Base-by-base conservation (phyloP, 2,797 vertebrate genomes). In the Caiman crocodilus region DNA sequence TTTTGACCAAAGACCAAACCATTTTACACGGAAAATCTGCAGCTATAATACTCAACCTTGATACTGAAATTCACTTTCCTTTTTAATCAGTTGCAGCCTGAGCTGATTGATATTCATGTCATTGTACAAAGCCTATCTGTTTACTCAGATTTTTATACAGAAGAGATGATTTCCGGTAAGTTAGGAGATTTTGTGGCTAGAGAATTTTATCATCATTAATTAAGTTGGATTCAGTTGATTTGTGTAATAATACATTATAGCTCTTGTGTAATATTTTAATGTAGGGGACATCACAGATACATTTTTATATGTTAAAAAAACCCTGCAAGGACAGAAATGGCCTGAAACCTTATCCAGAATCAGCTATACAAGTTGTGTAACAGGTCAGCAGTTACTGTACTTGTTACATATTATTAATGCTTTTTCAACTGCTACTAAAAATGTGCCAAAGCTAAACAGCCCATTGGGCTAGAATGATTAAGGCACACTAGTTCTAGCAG, bases 231-330 rank as follows among this genome's bases (percentile, higher is more conserved):
- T 92, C 28, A 92, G 85, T 3, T 78, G 7, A 14, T 82, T 8
- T 88, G 15, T 76, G 4, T 55, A 69, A 84, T 50, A 7, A 1
- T 0, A 0, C 79, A n/a, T 26, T 79, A 50, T 67, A 91, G 92
- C 89, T 73, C 71, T 30, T 71, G 32, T 76, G 61, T 73, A 84
- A 57, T 32, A 30, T 93, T 92, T 94, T 96, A 92, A 88, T 80
- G 93, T 97, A 96, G 95, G 83, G 95, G 95, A 94, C 96, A 97
- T 92, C 90, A 95, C 95, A 96, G 82, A 88, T 96, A 94, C 88
- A 86, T 89, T 93, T 94, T 94, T 96, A 30, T 32, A 74, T 50
- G 69, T 60, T 79, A 74, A 88, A 15, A 90, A 84, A 77, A 10
- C 42, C 63, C 71, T 84, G 75, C 35, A 93, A 90, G 79, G 81